Percentiles rank a stretch among this genome's conserved stretches.
Evolutionary conservation across 2,888 invertebrate species (phyloP).

Genomic region (Cephus pygmeus): DNA sequence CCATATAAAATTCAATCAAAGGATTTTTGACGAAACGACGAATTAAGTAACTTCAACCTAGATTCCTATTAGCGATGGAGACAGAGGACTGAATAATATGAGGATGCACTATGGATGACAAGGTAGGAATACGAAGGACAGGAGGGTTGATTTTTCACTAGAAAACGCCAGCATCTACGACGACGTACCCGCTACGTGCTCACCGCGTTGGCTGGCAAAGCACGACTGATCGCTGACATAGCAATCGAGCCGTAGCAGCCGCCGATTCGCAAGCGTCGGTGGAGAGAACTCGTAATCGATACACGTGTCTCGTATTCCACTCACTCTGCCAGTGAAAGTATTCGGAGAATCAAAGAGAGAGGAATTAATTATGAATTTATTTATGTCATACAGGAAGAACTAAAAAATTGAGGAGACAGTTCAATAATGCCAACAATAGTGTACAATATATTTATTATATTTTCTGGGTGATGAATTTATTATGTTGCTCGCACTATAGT

Average conservation of each 20-base stretch:
- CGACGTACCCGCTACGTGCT: neutral
- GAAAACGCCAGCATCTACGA: neutral
- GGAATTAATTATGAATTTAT: neutral
- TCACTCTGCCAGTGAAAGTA: neutral
- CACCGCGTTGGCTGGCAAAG: slow-evolving; percentile 30
- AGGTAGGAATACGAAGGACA: neutral
- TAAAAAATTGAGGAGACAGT: neutral
- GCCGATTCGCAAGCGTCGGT: neutral
- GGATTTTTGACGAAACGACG: neutral
- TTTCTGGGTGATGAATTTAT: neutral
- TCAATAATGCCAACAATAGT: neutral
- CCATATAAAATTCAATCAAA: neutral
- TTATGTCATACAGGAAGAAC: neutral
- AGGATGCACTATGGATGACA: neutral
- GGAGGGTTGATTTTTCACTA: neutral
- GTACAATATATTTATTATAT: neutral
- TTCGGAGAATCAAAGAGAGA: neutral
- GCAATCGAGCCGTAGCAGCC: neutral
- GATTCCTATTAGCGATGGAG: neutral
- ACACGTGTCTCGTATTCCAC: neutral
- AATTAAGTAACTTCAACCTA: neutral
- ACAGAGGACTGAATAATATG: neutral
- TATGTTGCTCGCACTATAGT: neutral
- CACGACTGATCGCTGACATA: slow-evolving; percentile 29
- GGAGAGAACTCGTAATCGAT: neutral